Percentiles rank a stretch among this genome's conserved stretches.
These are phyloP conservation scores for Fulica atra DNA, from an alignment of 2,113 vertebrate genomes.

Conservation along the genomic window DNA sequence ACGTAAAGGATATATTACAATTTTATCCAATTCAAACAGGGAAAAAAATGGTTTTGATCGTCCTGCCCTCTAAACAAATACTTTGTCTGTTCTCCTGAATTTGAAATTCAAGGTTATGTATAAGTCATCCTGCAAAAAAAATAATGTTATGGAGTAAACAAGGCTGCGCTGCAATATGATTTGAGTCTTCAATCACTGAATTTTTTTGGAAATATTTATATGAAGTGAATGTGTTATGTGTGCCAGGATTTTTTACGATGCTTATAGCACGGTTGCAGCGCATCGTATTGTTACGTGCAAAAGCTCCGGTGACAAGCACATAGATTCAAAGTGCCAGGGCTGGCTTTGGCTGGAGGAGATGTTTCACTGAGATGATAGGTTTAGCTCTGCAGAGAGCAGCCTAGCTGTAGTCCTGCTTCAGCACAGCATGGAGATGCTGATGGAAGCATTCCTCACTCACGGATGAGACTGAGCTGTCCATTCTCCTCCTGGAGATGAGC, in stretches of 20 bases:
- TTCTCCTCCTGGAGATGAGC: fast-evolving
- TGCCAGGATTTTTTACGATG: conserved; percentile 43
- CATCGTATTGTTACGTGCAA: not conserved
- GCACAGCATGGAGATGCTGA: not conserved
- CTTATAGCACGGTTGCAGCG: not conserved
- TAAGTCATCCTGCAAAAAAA: conserved; percentile 71
- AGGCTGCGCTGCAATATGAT: conserved; percentile 25
- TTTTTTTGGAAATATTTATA: conserved; percentile 56
- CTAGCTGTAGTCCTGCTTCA: not conserved
- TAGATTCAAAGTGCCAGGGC: not conserved
- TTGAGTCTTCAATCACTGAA: conserved; percentile 58
- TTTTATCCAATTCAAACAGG: conserved; percentile 80
- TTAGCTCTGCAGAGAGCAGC: not conserved
- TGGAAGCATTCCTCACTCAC: not conserved
- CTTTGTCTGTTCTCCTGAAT: conserved; percentile 68
- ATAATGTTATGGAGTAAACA: conserved; percentile 69
- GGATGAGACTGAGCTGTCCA: fast-evolving
- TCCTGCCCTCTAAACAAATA: conserved; percentile 77
- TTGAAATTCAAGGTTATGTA: conserved; percentile 76
- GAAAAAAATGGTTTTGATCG: conserved; percentile 59
- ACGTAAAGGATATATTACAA: conserved; percentile 79
- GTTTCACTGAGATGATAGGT: not conserved
- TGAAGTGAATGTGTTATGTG: not conserved
- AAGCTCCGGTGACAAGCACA: not conserved
- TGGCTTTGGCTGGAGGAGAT: not conserved